These are phyloP conservation scores for Drosophila pseudotalamancana DNA, from an alignment of 2,888 invertebrate species.

Conservation along the genomic window DNA sequence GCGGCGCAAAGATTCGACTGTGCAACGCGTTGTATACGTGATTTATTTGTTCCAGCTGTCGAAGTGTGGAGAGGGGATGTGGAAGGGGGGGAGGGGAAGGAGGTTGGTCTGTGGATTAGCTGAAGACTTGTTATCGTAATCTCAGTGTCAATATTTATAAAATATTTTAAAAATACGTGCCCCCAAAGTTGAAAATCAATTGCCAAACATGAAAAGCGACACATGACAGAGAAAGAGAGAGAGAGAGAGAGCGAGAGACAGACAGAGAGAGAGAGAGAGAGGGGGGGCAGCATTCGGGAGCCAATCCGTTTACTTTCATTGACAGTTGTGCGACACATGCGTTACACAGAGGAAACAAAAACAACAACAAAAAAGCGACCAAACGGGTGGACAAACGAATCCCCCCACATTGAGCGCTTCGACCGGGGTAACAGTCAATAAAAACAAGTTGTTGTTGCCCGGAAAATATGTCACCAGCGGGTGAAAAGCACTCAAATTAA, in stretches of 20 bases:
- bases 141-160: slow-evolving; percentile 76
- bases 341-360: slow-evolving; percentile 22
- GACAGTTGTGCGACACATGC: slow-evolving; percentile 78
- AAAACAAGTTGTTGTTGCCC: slow-evolving; percentile 63
- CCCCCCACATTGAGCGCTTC: too few species aligned
- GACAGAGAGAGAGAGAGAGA: not conserved
- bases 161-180: slow-evolving; percentile 76
- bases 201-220: slow-evolving; percentile 46
- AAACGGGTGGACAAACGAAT: too few species aligned
- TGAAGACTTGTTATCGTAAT: slow-evolving; percentile 40
- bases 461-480: slow-evolving; percentile 65
- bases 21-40: slow-evolving; percentile 65
- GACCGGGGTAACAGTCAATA: slow-evolving; percentile 64
- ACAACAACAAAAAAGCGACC: not conserved
- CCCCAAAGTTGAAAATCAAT: slow-evolving; percentile 70
- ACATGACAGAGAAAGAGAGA: slow-evolving; percentile 29
- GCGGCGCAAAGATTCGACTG: not conserved
- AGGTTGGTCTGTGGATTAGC: not conserved
- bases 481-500: slow-evolving; percentile 81
- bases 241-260: not conserved
- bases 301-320: slow-evolving; percentile 79
- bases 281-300: slow-evolving; percentile 61
- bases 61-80: not conserved
- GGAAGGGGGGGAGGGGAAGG: not conserved
- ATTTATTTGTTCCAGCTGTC: slow-evolving; percentile 50